These are phyloP conservation scores for Mellilla xanthometata DNA, from an alignment of 2,888 invertebrate species.

Conservation along the genomic window DNA sequence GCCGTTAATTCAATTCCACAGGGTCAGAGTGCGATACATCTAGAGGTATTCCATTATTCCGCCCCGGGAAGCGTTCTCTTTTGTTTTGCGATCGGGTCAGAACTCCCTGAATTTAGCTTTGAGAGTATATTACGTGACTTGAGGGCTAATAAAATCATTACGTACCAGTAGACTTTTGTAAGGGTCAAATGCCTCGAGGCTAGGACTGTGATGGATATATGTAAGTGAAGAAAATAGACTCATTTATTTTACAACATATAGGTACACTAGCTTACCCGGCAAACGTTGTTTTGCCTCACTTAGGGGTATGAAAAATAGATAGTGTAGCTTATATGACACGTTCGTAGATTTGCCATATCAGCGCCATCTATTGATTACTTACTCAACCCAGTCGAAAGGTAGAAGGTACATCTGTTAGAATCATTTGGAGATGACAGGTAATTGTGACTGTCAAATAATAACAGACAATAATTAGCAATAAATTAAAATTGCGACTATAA, in stretches of 20 bases:
- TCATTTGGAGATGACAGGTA: too few relatives aligned
- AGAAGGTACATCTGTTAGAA: too few relatives aligned
- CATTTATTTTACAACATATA: neutral
- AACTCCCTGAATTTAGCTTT: slow-evolving; percentile 33
- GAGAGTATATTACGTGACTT: slow-evolving; percentile 29
- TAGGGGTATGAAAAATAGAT: too few relatives aligned
- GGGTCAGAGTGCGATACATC: slow-evolving; percentile 12
- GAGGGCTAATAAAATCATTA: slow-evolving; percentile 17
- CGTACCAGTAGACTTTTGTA: neutral
- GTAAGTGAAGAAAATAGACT: neutral
- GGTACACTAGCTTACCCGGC: too few relatives aligned
- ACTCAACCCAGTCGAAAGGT: too few relatives aligned
- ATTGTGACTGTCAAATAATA: too few relatives aligned
- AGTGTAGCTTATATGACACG: too few relatives aligned
- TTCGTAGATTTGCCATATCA: too few relatives aligned
- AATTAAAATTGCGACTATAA: too few relatives aligned
- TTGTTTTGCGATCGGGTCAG: slow-evolving; percentile 42
- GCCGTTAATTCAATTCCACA: slow-evolving; percentile 52
- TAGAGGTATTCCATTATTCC: slow-evolving; percentile 46
- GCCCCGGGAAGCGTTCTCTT: slow-evolving; percentile 34
- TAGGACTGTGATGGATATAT: neutral
- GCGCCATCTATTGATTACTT: too few relatives aligned
- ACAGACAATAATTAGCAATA: too few relatives aligned
- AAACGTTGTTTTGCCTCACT: too few relatives aligned
- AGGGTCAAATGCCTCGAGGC: neutral